Evolutionary conservation across 2,113 vertebrate genomes (phyloP), one percentile per base, ranked within the genome.

Genomic region (Archocentrus centrarchus): DNA sequence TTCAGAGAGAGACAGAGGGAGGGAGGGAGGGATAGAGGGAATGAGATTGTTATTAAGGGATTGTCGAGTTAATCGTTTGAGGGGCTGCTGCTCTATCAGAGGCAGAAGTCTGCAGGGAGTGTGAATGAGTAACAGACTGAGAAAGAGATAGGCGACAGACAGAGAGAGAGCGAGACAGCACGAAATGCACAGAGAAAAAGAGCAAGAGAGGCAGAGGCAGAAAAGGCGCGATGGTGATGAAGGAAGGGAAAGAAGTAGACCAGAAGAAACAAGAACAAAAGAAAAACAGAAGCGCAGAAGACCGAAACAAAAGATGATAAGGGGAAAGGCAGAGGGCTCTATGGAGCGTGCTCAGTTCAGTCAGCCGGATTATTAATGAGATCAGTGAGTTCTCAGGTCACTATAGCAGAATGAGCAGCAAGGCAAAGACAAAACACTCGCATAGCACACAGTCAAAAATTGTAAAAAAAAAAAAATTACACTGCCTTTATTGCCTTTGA

Each of bases 21-120:
- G 86, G 77, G 82, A 91, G 86, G 88, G 88, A 89, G 78, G 91
- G 89, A 90, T 84, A 77, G 86, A 83, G 86, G 88, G 92, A 94
- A 93, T 91, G 94, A 95, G 95, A 96, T 95, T 95, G 93, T 95
- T 95, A 96, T 94, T 95, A 95, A 94, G 93, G 95, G 95, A 95
- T 96, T 95, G 94, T 83, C 35, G 88, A 93, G 94, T 96, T 96
- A 96, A 96, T 96, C 95, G 90, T 90, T 92, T 86, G 90, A 93
- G 93, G 94, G 92, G 95, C 92, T 91, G 89, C 89, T 39, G 87
- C 77, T 89, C 91, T 89, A 91, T 94, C 92, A 82, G 91, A 87
- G 90, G 87, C 87, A 62, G 77, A 85, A 84, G 91, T 90, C 92
- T 92, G 90, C 80, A 59, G 92, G 91, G 92, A 93, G 88, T 62